Evolutionary conservation across 35 echinoderm and acorn worm genomes (phyloP).

Genomic region (Hemicentrotus pulcherrimus): DNA sequence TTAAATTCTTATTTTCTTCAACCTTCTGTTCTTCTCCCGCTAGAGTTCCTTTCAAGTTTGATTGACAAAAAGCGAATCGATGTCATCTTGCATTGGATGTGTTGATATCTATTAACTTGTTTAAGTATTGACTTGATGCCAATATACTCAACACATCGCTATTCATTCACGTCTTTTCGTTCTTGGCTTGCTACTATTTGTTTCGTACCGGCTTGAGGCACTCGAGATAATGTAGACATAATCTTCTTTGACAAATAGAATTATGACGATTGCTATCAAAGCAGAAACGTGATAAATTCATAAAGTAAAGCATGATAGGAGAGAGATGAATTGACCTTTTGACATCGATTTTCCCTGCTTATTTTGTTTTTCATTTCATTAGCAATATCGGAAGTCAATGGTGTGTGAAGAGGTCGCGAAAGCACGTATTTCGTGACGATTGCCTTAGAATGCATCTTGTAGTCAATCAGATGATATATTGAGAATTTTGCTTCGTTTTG

Average conservation of each 20-base stretch:
- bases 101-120: slow-evolving; percentile 1
- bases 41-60: neutral
- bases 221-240: slow-evolving; percentile 5
- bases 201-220: neutral
- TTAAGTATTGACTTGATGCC: neutral
- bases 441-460: neutral
- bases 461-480: neutral
- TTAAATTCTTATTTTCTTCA: neutral
- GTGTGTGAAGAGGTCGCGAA: neutral
- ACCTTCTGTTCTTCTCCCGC: neutral
- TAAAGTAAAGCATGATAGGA: neutral
- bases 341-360: neutral
- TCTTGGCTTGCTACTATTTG: neutral
- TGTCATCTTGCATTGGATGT: neutral
- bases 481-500: no score
- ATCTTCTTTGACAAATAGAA: slow-evolving; percentile 13
- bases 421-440: neutral
- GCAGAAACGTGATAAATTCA: slow-evolving; percentile 18
- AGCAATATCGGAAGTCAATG: neutral
- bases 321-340: neutral
- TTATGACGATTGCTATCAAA: slow-evolving; percentile 12
- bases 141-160: neutral
- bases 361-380: neutral
- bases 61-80: neutral
- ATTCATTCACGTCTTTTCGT: neutral